These are phyloP conservation scores for Australoheros scitulus DNA, from an alignment of 2,113 vertebrate genomes.

Conservation along the genomic window DNA sequence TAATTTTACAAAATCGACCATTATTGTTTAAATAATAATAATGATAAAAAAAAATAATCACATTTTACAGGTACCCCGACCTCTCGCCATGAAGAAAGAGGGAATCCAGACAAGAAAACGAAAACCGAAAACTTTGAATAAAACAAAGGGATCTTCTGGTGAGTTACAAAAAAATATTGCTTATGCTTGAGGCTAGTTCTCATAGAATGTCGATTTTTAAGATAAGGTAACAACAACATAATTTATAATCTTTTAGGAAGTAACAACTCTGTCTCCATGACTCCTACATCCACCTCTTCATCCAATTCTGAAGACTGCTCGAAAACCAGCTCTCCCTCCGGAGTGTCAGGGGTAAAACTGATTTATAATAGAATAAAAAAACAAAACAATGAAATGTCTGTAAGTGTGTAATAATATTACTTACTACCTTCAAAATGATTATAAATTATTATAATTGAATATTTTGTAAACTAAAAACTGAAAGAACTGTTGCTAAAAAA, in stretches of 20 bases:
- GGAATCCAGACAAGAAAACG: slow-evolving; percentile 98
- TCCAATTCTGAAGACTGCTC: slow-evolving; percentile 95
- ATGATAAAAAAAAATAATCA: neutral
- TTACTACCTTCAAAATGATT: neutral
- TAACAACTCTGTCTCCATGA: slow-evolving; percentile 91
- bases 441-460: neutral
- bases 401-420: neutral
- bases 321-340: slow-evolving; percentile 89
- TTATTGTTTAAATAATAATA: too few species aligned
- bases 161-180: slow-evolving; percentile 13
- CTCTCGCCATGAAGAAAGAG: slow-evolving; percentile 99
- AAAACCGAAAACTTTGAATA: slow-evolving; percentile 98
- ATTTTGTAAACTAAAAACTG: neutral
- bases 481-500: neutral
- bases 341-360: slow-evolving; percentile 86
- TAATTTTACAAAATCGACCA: fast-evolving
- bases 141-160: slow-evolving; percentile 94
- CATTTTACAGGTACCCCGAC: slow-evolving; percentile 90
- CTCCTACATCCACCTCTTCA: slow-evolving; percentile 96
- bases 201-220: neutral
- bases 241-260: slow-evolving; percentile 78
- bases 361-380: neutral
- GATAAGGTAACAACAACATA: neutral
- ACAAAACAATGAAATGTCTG: neutral
- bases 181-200: neutral